Evolutionary conservation across 2,797 vertebrate genomes (phyloP).

Genomic region (Adelosebastes latens): DNA sequence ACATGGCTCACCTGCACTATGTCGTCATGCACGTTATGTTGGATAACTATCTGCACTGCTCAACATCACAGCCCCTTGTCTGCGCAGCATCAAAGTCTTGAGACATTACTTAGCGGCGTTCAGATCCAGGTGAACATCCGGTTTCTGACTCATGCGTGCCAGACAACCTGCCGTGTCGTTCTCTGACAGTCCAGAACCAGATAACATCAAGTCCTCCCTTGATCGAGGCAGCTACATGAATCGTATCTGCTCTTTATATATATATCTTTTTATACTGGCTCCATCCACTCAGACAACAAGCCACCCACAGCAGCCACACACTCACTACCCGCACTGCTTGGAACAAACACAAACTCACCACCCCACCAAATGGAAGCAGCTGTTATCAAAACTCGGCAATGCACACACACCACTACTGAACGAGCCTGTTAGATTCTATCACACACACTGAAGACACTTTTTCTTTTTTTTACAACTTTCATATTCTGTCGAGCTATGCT

Average conservation of each 20-base stretch:
- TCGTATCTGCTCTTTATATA: background rate
- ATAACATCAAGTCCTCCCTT: conserved; percentile 34
- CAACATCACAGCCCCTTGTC: conserved; percentile 3
- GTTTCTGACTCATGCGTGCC: conserved; percentile 21
- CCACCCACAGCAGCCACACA: conserved; percentile 39
- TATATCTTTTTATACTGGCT: background rate
- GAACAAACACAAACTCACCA: conserved; percentile 66
- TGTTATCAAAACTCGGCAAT: conserved; percentile 62
- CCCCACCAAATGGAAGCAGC: conserved; percentile 73
- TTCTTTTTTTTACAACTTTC: conserved; percentile 21
- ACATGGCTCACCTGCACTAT: background rate
- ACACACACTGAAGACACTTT: conserved; percentile 8
- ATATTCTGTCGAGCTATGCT: conserved; percentile 28
- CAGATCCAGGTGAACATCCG: conserved; percentile 23
- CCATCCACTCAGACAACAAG: conserved; percentile 47
- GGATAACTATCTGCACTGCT: background rate
- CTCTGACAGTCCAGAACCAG: conserved; percentile 14
- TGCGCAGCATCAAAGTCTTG: conserved; percentile 13
- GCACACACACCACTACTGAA: conserved; percentile 33
- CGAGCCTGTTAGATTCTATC: conserved; percentile 41
- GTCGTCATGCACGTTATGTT: background rate
- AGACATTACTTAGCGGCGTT: conserved; percentile 11
- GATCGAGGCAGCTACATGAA: conserved; percentile 10
- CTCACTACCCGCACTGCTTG: conserved; percentile 29
- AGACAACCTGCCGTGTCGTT: conserved; percentile 23